phyloP scores from a whole-genome alignment of 92 coral and sea anemone genomes.

The Heliopora coerulea region DNA sequence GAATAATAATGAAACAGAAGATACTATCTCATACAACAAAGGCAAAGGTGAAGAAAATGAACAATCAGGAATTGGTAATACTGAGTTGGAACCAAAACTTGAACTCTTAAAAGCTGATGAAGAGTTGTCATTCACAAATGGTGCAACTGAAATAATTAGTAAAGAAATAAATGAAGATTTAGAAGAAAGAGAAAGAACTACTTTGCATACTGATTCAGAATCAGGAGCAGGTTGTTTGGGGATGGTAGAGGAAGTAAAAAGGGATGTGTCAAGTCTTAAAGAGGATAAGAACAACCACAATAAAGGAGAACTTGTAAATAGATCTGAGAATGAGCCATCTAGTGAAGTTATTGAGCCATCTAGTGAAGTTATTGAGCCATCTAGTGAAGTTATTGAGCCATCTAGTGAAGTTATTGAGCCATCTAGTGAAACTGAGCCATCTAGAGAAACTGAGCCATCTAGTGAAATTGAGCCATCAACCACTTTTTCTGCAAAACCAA shows the following conservation, averaged over 20 bases:
- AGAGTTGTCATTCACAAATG: background rate
- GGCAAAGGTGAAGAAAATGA: background rate
- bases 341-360: no score
- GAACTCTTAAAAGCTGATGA: background rate
- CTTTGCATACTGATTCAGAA: background rate
- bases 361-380: no score
- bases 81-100: background rate
- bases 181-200: background rate
- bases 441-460: background rate
- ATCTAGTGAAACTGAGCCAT: background rate
- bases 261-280: no score
- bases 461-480: no score
- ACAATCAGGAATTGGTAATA: background rate
- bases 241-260: background rate
- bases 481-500: no score
- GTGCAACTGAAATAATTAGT: background rate
- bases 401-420: no score
- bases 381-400: no score
- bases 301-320: no score
- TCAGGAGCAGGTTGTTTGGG: background rate
- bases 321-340: no score
- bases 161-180: background rate
- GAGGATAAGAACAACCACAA: no score
- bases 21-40: no score
- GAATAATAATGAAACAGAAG: no score